Base-by-base conservation (phyloP, 2,113 vertebrate species). In the Microcebus murinus region DNA sequence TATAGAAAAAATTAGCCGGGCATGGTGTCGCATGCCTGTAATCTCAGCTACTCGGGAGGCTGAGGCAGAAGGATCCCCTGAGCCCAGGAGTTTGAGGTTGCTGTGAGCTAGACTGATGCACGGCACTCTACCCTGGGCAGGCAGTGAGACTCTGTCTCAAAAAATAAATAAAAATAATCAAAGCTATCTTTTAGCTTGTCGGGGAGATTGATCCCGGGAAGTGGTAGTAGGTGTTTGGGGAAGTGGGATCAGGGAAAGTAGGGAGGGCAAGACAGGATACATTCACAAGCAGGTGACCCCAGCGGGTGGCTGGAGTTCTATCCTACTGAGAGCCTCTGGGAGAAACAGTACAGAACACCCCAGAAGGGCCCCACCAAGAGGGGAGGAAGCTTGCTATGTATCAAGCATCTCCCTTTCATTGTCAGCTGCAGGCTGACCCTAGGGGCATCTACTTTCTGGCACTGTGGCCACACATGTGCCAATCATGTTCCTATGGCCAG, bases 361-460 rank as follows among this genome's bases (percentile, higher is more conserved):
- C 34, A n/a, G 74, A 68, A 81, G 50, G 59, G 31, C 3, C 29
- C 4, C 1, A 1, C n/a, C 0, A 0, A 12, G 20, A 25, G 15
- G 14, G 17, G 10, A 31, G 27, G 79, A 21, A 52, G 61, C 18
- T 1, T 27, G 13, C 1, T 12, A 25, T 76, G 74, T 48, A 25
- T 39, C 31, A 48, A 15, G 13, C 23, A 59, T 13, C 7, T 61
- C 8, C 34, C 36, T 23, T 68, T 77, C 1, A 3, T 5, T 17
- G 68, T 39, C 45, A 31, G 21, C 61, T 23, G 17, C 68, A 50
- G 42, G 15, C 29, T 63, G 88, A 21, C n/a, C 48, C 27, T 74
- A 3, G 27, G 29, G 18, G 20, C 14, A 3, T 42, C 52, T 50
- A 25, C 36, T 59, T 12, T 23, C 65, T 31, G 42, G 36, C 18